Base-by-base conservation (phyloP, 2,113 vertebrate species). In the Hyaena hyaena region DNA sequence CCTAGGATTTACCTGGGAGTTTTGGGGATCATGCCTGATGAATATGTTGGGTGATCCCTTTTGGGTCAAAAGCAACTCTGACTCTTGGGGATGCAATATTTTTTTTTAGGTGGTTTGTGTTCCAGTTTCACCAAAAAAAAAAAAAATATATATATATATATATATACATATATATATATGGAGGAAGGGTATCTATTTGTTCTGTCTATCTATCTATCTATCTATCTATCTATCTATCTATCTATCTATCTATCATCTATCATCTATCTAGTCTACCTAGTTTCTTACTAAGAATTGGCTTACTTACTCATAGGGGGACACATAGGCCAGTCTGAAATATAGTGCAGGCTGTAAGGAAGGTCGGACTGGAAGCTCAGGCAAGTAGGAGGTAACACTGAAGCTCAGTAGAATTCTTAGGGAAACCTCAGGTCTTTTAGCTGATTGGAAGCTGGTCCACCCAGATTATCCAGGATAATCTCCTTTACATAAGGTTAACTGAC, bases 41-140 rank as follows among this genome's bases (percentile, higher is more conserved):
- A 88, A 84, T 61, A 77, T 80, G 28, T 65, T 74, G 53, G 61
- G 31, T 53, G 55, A 68, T 92, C 35, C 33, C 80, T 90, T 90
- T 96, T 53, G 79, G 71, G 17, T 85, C 31, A 93, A 82, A 95
- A 96, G 48, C 12, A 89, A 76, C 80, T 90, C 43, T 48, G 31
- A 11, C 10, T 80, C 50, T 74, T 12, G 90, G 66, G n/a, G 55
- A 63, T 50, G 17, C 66, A 85, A 55, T 55, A 28, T 17, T 31
- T 26, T 66, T 50, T 94, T 53, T 95, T 65, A 26, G 43, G n/a
- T 79, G 33, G 6, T 69, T 68, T 95, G 10, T 90, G 24, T 88
- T 4, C 26, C 23, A 88, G n/a, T 83, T 81, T 61, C 45, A 73
- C 63, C 66, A 17, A 35, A 86, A 90, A 93, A 68, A 87, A 39